phyloP scores from a whole-genome alignment of 2,888 invertebrate genomes.

The Leptothorax acervorum region DNA sequence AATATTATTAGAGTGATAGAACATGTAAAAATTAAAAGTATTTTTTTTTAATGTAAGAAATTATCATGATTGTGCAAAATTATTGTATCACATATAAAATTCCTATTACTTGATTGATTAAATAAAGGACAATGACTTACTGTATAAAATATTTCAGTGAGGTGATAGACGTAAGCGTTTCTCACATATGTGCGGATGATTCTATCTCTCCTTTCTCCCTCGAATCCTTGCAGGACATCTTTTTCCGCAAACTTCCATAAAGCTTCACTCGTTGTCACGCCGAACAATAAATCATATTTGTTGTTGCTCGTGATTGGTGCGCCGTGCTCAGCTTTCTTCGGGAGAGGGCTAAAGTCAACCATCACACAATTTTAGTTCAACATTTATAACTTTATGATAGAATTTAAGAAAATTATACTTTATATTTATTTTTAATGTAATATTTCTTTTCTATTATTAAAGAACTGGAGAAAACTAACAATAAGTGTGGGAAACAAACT shows the following conservation, averaged over 20 bases:
- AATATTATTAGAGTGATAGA: neutral
- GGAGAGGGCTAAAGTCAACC: slow-evolving; percentile 76
- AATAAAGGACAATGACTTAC: slow-evolving; percentile 85
- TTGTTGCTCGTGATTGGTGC: slow-evolving; percentile 85
- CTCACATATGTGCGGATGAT: slow-evolving; percentile 96
- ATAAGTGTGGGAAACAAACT: neutral
- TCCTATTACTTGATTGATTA: neutral
- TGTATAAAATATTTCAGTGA: slow-evolving; percentile 98
- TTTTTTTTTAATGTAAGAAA: neutral
- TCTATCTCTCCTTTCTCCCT: slow-evolving; percentile 94
- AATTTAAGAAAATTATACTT: neutral
- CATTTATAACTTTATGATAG: neutral
- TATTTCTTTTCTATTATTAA: neutral
- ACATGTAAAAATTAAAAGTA: neutral
- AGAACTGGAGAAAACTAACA: neutral
- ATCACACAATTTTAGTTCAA: neutral
- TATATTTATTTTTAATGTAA: neutral
- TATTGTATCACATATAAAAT: neutral
- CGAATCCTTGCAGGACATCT: slow-evolving; percentile 94
- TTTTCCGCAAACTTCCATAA: slow-evolving; percentile 95
- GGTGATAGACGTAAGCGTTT: slow-evolving; percentile 97
- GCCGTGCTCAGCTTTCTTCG: slow-evolving; percentile 82
- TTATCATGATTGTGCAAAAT: neutral
- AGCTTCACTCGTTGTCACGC: slow-evolving; percentile 97
- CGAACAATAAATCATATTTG: slow-evolving; percentile 94